Conservation (phyloP, 1,140 invertebrate genomes). For the Micrasema minimum region DNA sequence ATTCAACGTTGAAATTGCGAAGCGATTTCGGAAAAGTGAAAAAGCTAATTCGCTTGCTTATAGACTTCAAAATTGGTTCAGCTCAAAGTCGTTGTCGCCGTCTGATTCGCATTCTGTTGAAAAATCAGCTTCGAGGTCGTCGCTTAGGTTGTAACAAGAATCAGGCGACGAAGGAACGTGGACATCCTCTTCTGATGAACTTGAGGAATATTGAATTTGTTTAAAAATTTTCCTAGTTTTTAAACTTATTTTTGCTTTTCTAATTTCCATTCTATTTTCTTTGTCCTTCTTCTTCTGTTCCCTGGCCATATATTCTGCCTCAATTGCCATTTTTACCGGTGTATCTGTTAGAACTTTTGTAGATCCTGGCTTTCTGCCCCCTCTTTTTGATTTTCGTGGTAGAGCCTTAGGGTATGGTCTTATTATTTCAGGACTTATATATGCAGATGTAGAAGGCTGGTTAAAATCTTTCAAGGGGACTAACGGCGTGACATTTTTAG, state of each 20-base stretch:
- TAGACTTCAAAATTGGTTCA: background rate
- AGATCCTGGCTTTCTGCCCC: conserved; percentile 2
- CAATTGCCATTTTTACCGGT: conserved; percentile 4
- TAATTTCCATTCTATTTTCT: background rate
- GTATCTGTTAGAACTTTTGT: conserved; percentile 8
- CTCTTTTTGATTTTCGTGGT: background rate
- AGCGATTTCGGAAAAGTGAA: background rate
- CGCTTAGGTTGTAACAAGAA: background rate
- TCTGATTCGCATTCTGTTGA: background rate
- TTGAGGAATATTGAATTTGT: background rate
- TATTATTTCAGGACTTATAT: conserved; percentile 4
- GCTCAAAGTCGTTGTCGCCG: background rate
- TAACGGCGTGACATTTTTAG: conserved; percentile 10
- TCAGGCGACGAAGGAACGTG: background rate
- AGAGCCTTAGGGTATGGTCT: conserved; percentile 13
- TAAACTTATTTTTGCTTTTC: background rate
- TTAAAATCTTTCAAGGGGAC: conserved; percentile 16
- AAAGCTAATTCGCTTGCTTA: background rate
- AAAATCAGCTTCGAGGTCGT: too few species aligned
- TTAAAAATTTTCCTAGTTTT: background rate
- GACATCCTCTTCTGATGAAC: background rate
- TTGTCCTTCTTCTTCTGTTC: background rate
- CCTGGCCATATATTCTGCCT: conserved; percentile 3
- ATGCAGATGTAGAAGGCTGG: conserved; percentile 5
- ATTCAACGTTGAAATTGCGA: too few species aligned